These are phyloP conservation scores for Misgurnus mizolepis DNA, from an alignment of 2,113 vertebrate genomes.

Conservation along the genomic window DNA sequence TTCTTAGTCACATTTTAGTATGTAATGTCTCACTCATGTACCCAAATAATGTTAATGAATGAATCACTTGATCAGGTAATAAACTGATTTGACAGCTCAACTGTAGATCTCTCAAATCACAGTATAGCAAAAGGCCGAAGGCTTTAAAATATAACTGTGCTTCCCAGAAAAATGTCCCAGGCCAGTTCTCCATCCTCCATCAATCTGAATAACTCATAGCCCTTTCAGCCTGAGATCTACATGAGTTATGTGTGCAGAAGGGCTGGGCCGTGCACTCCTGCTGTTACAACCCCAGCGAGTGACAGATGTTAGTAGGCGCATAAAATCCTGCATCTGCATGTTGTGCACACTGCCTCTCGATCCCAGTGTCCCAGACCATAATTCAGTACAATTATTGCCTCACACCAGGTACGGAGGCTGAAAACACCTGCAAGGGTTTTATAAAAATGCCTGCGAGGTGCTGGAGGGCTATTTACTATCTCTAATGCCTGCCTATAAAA, in stretches of 20 bases:
- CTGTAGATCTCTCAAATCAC: neutral
- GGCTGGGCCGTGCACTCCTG: slow-evolving; percentile 25
- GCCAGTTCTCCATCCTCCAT: slow-evolving; percentile 36
- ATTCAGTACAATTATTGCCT: slow-evolving; percentile 24
- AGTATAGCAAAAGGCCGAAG: neutral
- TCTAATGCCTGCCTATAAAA: slow-evolving; percentile 33
- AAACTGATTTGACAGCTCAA: too few relatives aligned
- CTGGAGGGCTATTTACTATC: neutral
- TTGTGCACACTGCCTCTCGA: slow-evolving; percentile 31
- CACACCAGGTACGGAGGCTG: neutral
- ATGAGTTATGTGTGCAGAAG: slow-evolving; percentile 55
- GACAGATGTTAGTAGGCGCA: slow-evolving; percentile 49
- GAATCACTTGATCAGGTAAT: too few relatives aligned
- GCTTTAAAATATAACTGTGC: slow-evolving; percentile 47
- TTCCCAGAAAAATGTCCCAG: slow-evolving; percentile 16
- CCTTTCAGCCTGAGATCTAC: slow-evolving; percentile 29
- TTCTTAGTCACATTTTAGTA: too few relatives aligned
- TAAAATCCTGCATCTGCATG: slow-evolving; percentile 45
- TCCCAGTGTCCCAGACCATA: slow-evolving; percentile 19
- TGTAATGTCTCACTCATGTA: too few relatives aligned
- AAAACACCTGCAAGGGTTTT: slow-evolving; percentile 1
- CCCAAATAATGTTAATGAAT: too few relatives aligned
- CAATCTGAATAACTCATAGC: slow-evolving; percentile 56
- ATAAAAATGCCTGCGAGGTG: neutral
- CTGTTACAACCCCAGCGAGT: slow-evolving; percentile 15